Conservation (phyloP, 1,140 invertebrate species). For the Diabrotica undecimpunctata region DNA sequence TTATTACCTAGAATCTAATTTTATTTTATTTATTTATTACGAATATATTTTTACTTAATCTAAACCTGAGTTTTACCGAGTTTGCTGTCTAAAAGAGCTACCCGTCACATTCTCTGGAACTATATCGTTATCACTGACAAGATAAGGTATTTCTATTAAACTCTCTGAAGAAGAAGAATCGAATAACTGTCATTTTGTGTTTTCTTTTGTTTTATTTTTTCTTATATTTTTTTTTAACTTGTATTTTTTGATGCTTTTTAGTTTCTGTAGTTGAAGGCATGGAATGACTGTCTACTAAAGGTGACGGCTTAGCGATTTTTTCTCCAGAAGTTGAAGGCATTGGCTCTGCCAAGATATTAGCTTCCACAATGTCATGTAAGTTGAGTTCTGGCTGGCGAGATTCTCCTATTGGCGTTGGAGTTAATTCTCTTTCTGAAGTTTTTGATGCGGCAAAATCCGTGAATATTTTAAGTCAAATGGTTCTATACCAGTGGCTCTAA, state of each 20-base stretch:
- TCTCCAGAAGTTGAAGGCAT: too few species aligned
- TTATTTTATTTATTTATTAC: too few species aligned
- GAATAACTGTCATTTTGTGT: too few species aligned
- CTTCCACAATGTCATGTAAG: background rate
- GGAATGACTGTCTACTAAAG: too few species aligned
- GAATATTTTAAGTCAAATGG: background rate
- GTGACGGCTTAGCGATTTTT: background rate
- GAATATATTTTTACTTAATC: too few species aligned
- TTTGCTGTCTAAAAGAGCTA: too few species aligned
- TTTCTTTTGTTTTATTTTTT: background rate
- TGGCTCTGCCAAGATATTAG: background rate
- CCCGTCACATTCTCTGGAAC: background rate
- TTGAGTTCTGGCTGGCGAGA: background rate
- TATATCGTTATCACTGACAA: background rate
- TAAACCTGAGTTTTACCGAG: too few species aligned
- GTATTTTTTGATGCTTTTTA: background rate
- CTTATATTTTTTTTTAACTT: background rate
- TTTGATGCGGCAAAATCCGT: background rate
- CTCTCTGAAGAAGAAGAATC: too few species aligned
- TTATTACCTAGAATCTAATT: too few species aligned
- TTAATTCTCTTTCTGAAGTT: background rate
- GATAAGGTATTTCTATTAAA: background rate
- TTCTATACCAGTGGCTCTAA: slow-evolving; percentile 7
- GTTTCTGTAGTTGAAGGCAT: too few species aligned
- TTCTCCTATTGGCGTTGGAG: too few species aligned